Evolutionary conservation across 1,140 invertebrate genomes (phyloP).

Genomic region (Penaeus indicus): DNA sequence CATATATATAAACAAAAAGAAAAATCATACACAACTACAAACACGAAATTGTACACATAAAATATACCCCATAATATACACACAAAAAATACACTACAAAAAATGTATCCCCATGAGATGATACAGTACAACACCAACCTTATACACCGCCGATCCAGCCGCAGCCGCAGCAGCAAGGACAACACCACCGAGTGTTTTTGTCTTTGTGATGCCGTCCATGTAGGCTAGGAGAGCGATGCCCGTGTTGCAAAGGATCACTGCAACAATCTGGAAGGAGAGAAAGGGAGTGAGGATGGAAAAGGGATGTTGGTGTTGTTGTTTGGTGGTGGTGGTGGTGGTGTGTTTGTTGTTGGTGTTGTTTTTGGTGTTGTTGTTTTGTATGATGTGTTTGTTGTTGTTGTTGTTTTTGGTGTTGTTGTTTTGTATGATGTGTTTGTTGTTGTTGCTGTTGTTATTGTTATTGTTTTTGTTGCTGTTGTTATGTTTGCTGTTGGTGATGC

Average conservation of each 20-base stretch:
- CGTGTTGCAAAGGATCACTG: conserved; percentile 93
- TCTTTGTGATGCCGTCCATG: conserved; percentile 93
- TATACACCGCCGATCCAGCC: conserved; percentile 91
- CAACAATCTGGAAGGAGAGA: conserved; percentile 82
- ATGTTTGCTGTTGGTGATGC: no score
- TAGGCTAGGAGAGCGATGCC: conserved; percentile 93
- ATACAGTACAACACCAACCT: conserved; percentile 74
- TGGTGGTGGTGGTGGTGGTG: neutral
- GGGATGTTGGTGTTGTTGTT: no score
- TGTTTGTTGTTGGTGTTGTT: neutral
- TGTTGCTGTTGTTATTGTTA: no score
- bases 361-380: neutral
- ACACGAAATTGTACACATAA: neutral
- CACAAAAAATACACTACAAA: neutral
- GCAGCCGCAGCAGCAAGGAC: conserved; percentile 90
- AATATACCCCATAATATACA: neutral
- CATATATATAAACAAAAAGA: no score
- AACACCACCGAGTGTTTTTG: conserved; percentile 89
- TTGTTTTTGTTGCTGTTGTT: no score
- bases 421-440: no score
- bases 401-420: no score
- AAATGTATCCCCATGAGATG: neutral
- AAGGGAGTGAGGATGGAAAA: no score
- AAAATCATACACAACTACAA: no score
- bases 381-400: no score